These are phyloP conservation scores for Staurois parvus DNA, from an alignment of 2,797 vertebrate genomes.

Conservation along the genomic window DNA sequence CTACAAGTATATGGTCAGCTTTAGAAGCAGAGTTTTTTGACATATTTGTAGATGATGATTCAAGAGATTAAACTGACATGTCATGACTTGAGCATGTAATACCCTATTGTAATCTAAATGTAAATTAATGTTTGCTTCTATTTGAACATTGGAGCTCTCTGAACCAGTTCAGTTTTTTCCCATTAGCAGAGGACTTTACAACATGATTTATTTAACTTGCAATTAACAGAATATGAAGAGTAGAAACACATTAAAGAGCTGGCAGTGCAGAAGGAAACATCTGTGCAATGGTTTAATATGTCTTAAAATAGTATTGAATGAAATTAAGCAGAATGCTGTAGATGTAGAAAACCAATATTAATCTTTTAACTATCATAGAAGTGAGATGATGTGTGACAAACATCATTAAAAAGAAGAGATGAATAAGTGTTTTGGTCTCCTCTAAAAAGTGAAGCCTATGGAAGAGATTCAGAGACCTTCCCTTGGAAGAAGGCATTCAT, in stretches of 20 bases:
- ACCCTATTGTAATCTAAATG: not conserved
- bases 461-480: no score
- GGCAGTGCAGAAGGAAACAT: not conserved
- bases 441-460: no score
- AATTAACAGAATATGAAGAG: not conserved
- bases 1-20: no score
- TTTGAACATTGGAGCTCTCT: not conserved
- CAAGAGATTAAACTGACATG: not conserved
- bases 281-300: constrained; percentile 7
- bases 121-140: not conserved
- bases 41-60: not conserved
- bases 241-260: not conserved
- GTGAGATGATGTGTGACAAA: constrained; percentile 3
- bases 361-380: not conserved
- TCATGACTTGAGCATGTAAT: not conserved
- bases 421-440: not conserved
- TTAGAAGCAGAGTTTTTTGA: not conserved
- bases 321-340: not conserved
- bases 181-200: not conserved
- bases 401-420: not conserved
- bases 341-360: not conserved
- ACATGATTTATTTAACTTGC: constrained; percentile 12
- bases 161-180: not conserved
- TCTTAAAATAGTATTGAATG: constrained; percentile 26
- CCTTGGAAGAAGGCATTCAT: no score